phyloP scores from a whole-genome alignment of 2,113 vertebrate genomes.

The Grallaria varia region DNA sequence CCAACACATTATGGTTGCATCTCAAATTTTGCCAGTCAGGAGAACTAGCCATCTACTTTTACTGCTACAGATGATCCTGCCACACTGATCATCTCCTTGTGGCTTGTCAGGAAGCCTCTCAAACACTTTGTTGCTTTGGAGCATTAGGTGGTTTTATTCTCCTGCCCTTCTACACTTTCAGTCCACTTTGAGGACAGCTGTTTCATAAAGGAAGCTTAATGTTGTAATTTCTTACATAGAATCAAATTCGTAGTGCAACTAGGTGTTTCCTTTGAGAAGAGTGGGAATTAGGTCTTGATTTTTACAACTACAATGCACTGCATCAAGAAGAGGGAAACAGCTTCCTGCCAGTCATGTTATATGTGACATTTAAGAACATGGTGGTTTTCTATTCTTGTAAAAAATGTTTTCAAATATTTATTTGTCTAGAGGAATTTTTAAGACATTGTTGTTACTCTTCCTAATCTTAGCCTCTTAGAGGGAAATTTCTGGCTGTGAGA shows the following conservation, averaged over 20 bases:
- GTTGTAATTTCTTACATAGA: background rate
- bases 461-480: background rate
- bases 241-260: background rate
- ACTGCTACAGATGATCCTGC: background rate
- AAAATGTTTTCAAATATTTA: background rate
- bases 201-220: background rate
- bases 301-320: background rate
- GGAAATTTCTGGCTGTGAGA: background rate
- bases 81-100: background rate
- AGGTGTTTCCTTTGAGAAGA: background rate
- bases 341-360: background rate
- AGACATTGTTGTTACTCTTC: background rate
- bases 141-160: background rate
- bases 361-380: background rate
- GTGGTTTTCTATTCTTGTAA: background rate
- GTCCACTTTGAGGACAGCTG: background rate
- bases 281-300: background rate
- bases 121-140: background rate
- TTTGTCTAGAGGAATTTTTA: background rate
- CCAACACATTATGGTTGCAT: fast-evolving
- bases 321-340: background rate
- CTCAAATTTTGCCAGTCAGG: background rate
- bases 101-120: background rate
- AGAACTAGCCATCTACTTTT: background rate
- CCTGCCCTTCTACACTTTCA: background rate